These are phyloP conservation scores for Adelges cooleyi DNA, from an alignment of 1,140 invertebrate genomes.

Conservation along the genomic window DNA sequence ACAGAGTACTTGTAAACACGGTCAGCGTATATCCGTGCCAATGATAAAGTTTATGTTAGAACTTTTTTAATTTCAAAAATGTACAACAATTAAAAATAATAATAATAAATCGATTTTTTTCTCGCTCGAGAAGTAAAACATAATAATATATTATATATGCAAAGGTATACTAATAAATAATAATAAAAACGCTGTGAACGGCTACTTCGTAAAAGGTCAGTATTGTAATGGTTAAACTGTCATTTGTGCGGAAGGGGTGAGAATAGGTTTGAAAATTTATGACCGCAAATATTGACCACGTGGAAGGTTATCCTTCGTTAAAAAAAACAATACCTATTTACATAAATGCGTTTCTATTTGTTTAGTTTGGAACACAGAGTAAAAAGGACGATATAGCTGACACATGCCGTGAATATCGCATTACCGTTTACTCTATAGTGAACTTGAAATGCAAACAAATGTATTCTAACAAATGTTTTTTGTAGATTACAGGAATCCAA, in stretches of 20 bases:
- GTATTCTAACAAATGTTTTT: too few relatives aligned
- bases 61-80: constrained; percentile 23
- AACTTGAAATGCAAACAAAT: too few relatives aligned
- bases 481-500: too few relatives aligned
- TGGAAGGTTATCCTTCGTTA: not conserved
- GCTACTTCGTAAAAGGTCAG: constrained; percentile 9
- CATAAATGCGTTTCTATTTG: not conserved
- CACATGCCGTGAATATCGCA: too few relatives aligned
- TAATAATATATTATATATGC: not conserved
- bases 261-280: constrained; percentile 13
- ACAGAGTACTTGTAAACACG: too few relatives aligned
- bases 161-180: not conserved
- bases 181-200: not conserved
- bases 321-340: not conserved
- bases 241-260: not conserved
- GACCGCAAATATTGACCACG: not conserved
- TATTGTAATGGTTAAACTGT: constrained; percentile 3
- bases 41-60: not conserved
- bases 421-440: too few relatives aligned
- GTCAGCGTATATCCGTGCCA: too few relatives aligned
- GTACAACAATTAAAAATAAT: not conserved
- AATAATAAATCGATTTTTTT: constrained; percentile 15
- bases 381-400: not conserved
- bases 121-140: too few relatives aligned
- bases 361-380: not conserved